phyloP scores from a whole-genome alignment of 2,888 invertebrate species.

The Nebria brevicollis region DNA sequence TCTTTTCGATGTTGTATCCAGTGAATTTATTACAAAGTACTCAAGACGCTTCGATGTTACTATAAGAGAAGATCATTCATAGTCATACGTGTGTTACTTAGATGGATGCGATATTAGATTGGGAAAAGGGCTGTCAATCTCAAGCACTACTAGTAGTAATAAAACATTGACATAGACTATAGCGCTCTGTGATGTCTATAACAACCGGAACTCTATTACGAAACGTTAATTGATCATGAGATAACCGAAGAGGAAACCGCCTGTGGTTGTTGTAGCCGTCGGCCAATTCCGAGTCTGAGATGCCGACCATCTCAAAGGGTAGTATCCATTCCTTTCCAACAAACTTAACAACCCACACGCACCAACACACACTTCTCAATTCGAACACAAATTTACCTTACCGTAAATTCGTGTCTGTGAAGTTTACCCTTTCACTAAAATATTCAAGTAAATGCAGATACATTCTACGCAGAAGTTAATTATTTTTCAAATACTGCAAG shows the following conservation, averaged over 20 bases:
- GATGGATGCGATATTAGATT: no score
- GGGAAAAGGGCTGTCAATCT: no score
- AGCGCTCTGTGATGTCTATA: not conserved
- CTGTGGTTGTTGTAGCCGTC: not conserved
- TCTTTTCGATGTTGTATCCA: no score
- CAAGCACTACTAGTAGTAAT: not conserved
- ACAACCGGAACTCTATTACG: not conserved
- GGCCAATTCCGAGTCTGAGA: not conserved
- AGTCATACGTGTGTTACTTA: no score
- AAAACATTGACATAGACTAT: not conserved
- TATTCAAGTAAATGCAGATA: not conserved
- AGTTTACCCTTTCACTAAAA: not conserved
- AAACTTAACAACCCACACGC: not conserved
- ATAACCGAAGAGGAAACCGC: not conserved
- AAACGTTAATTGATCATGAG: not conserved
- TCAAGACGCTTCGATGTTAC: no score
- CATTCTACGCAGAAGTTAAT: no score
- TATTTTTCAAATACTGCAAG: no score
- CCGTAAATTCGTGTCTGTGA: not conserved
- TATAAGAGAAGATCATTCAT: no score
- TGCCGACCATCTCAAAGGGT: not conserved
- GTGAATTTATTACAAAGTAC: no score
- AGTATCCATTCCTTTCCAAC: conserved; percentile 1
- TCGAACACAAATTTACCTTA: not conserved
- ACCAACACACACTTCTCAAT: not conserved